phyloP scores from a whole-genome alignment of 2,888 invertebrate genomes.

The Clostera curtula region DNA sequence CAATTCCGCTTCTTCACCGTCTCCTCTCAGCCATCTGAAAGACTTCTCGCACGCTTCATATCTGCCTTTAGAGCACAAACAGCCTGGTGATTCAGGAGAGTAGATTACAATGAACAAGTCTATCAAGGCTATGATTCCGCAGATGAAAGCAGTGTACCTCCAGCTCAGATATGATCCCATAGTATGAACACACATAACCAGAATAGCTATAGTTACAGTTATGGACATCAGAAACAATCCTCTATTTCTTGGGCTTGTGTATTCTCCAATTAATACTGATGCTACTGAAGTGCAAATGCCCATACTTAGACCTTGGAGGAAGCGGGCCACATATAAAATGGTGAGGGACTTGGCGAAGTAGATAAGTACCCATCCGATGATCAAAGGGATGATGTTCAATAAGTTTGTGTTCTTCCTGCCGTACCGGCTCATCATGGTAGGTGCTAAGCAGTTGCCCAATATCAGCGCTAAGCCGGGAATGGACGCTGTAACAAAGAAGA shows the following conservation, averaged over 20 bases:
- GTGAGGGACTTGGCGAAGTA: constrained; percentile 38
- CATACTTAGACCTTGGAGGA: constrained; percentile 59
- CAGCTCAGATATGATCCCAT: constrained; percentile 75
- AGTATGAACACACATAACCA: constrained; percentile 74
- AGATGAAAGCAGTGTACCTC: constrained; percentile 68
- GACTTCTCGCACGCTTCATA: constrained; percentile 68
- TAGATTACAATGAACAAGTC: constrained; percentile 50
- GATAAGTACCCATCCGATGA: constrained; percentile 66
- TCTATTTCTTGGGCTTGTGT: constrained; percentile 71
- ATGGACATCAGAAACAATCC: constrained; percentile 76
- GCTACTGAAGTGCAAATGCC: constrained; percentile 67
- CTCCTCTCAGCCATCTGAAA: constrained; percentile 73
- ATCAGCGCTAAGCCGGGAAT: constrained; percentile 34
- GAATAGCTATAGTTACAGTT: constrained; percentile 73
- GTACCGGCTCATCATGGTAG: constrained; percentile 53
- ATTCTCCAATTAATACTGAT: constrained; percentile 71
- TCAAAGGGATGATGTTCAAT: constrained; percentile 51
- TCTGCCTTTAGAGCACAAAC: constrained; percentile 74
- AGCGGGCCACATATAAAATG: constrained; percentile 39
- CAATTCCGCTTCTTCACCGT: constrained; percentile 45
- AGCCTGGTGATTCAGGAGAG: constrained; percentile 78
- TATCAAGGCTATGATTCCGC: constrained; percentile 52
- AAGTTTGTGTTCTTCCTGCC: constrained; percentile 66
- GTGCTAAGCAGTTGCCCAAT: constrained; percentile 33
- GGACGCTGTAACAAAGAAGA: constrained; percentile 28